Conservation (phyloP, 2,113 vertebrate species). For the Brienomyrus longianalis region DNA sequence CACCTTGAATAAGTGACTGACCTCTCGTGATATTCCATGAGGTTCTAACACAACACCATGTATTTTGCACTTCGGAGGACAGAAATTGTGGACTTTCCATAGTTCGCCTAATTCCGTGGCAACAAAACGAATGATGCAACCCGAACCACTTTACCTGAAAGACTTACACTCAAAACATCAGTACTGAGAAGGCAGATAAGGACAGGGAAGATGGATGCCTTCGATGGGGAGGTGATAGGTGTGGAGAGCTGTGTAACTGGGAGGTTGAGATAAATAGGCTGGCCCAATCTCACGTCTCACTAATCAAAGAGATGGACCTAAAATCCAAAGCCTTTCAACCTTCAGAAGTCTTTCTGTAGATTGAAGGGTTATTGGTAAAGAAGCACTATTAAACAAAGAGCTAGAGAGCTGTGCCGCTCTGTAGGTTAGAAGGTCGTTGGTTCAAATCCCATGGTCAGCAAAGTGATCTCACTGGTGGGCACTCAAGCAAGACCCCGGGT, state of each 20-base stretch:
- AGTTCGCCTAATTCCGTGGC: not conserved
- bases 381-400: not conserved
- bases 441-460: not conserved
- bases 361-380: not conserved
- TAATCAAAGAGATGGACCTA: not conserved
- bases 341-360: slow-evolving; percentile 2
- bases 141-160: not conserved
- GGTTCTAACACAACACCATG: not conserved
- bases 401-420: not conserved
- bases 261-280: slow-evolving; percentile 4
- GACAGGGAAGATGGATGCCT: not conserved
- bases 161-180: slow-evolving; percentile 2
- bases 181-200: not conserved
- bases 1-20: not conserved
- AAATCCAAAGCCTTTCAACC: slow-evolving; percentile 2
- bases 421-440: not conserved
- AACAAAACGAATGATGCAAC: slow-evolving; percentile 17
- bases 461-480: not conserved
- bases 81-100: not conserved
- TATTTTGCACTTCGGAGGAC: not conserved
- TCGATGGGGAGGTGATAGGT: not conserved
- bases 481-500: not conserved
- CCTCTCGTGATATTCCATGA: not conserved
- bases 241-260: not conserved
- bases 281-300: slow-evolving; percentile 2